Percentiles rank a stretch among this genome's conserved stretches.
Evolutionary conservation across 1,140 invertebrate genomes (phyloP).

Genomic region (Conus betulinus): DNA sequence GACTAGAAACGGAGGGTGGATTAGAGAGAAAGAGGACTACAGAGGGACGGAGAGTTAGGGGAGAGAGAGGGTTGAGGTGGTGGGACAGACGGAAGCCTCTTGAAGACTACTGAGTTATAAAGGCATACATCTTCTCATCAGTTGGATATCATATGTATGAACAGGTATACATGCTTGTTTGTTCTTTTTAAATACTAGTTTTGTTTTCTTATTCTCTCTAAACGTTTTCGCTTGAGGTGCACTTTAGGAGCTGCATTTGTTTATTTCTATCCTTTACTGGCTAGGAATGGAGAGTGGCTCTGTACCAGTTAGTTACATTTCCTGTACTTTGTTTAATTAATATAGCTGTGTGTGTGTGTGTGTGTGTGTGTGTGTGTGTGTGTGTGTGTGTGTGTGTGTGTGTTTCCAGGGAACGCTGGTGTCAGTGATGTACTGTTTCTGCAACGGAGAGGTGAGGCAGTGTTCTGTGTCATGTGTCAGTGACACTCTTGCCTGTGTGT

Average conservation of each 20-base stretch:
- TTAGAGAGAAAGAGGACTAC: background rate
- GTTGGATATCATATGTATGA: too few species aligned
- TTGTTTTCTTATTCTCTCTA: too few species aligned
- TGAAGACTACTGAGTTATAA: too few species aligned
- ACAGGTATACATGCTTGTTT: too few species aligned
- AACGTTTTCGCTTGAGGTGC: too few species aligned
- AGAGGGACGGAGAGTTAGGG: background rate
- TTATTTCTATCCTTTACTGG: too few species aligned
- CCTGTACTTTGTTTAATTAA: background rate
- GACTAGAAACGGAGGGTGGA: background rate
- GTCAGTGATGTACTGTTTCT: conserved; percentile 79
- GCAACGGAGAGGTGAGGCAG: conserved; percentile 77
- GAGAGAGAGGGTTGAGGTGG: background rate
- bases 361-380: background rate
- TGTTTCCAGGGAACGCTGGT: conserved; percentile 64
- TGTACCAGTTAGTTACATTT: background rate
- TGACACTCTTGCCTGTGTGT: background rate
- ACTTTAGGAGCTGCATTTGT: too few species aligned
- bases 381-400: conserved; percentile 6
- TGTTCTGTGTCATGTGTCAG: background rate
- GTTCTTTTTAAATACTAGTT: too few species aligned
- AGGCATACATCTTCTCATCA: too few species aligned
- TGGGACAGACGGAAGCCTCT: too few species aligned
- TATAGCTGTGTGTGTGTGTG: background rate
- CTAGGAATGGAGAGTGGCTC: too few species aligned